A percentile compares a stretch with the other conserved stretches of the same genome.
phyloP scores from a whole-genome alignment of 1,140 invertebrate genomes.

The Ooceraea biroi region DNA sequence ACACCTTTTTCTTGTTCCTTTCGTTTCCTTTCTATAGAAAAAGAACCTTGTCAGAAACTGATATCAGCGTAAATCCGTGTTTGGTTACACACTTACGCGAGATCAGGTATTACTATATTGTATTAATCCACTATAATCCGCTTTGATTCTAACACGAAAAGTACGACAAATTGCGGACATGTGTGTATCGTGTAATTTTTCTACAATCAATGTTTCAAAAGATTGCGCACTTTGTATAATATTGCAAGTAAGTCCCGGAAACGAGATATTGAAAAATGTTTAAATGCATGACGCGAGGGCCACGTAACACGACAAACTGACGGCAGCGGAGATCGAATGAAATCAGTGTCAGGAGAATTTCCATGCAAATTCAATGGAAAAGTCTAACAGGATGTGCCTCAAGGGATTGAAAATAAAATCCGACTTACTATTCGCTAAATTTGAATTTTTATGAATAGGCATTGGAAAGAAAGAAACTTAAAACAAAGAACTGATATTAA shows the following conservation, averaged over 20 bases:
- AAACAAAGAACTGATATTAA: neutral
- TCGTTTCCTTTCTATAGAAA: neutral
- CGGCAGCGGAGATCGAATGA: slow-evolving; percentile 20
- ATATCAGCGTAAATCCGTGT: neutral
- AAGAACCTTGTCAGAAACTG: neutral
- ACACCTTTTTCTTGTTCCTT: neutral
- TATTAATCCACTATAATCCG: no score
- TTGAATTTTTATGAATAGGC: slow-evolving; percentile 29
- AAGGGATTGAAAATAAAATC: slow-evolving; percentile 22
- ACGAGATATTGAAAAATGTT: slow-evolving; percentile 43
- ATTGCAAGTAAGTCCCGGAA: neutral
- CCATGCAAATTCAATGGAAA: slow-evolving; percentile 50
- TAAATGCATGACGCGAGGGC: slow-evolving; percentile 32
- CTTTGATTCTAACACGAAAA: neutral
- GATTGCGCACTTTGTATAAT: neutral
- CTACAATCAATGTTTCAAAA: neutral
- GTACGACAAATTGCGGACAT: neutral
- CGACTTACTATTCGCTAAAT: neutral
- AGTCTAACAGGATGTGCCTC: slow-evolving; percentile 29
- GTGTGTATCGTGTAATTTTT: neutral
- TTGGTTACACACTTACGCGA: neutral
- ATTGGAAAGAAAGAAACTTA: neutral
- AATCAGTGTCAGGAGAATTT: slow-evolving; percentile 52
- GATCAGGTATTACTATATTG: neutral
- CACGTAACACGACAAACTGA: slow-evolving; percentile 33